Evolutionary conservation across 1,140 invertebrate species (phyloP), one percentile per base, ranked within the genome.

Genomic region (Drosophila neocordata): DNA sequence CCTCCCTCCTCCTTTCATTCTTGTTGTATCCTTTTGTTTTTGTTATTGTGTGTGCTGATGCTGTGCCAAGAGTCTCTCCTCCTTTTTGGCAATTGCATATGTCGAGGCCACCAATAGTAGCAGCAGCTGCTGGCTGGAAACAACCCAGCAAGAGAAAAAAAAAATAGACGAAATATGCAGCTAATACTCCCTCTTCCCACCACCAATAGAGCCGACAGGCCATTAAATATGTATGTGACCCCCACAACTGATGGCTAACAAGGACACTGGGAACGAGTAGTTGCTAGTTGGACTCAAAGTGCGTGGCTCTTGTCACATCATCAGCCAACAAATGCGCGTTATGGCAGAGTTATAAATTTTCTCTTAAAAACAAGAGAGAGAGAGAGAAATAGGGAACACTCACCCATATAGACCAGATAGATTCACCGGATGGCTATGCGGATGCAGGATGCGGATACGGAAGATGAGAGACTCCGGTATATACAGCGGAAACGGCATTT

Each of bases 191-290:
- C 27, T 31, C 27, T 1, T 7, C 27, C 7, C 66, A 53, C 53
- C 65, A 57, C 53, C 61, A 65, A 74, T 58, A 68, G 66, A 71
- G 63, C 58, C 58, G 64, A 65, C 57, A 53, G 66, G 53, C 9
- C 69, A 82, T 78, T 87, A 82, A 82, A 82, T 78, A 85, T 87
- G 82, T 83, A 87, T 85, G 65, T 78, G 82, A 75, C 66, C 80
- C 51, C 64, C 34, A 61, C 27, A 11, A 70, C 12, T 18, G 56
- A n/a, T 20, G 15, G 48, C 1, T 9, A 34, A 41, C 9, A 31
- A 44, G 41, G 20, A 13, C 31, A 15, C n/a, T n/a, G 13, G 38
- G 13, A 44, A 31, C 27, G 27, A 6, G 27, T 24, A 24, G 24
- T 24, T 13, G 58, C 13, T n/a, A 69, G 34, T 24, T 58, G 38